These are phyloP conservation scores for Gymnoscopelus microlampas DNA, from an alignment of 2,797 vertebrate species.

Conservation along the genomic window DNA sequence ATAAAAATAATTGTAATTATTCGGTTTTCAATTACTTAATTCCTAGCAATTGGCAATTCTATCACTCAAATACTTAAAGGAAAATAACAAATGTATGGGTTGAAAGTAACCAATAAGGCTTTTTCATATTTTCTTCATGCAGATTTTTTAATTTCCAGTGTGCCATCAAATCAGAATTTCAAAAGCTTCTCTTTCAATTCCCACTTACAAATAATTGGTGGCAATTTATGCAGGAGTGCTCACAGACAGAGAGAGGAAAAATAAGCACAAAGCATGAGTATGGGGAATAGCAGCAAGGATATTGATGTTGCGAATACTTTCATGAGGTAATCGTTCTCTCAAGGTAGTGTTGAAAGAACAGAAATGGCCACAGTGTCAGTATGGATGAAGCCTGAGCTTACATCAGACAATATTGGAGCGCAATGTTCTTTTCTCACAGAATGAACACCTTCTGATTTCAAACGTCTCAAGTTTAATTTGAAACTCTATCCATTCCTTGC, in stretches of 20 bases:
- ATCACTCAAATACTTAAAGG: not conserved
- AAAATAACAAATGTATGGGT: not conserved
- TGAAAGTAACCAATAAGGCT: not conserved
- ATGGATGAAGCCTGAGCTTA: conserved; percentile 17
- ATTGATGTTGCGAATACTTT: conserved; percentile 24
- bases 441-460: conserved; percentile 36
- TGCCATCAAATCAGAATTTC: conserved; percentile 32
- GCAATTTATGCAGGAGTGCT: conserved; percentile 23
- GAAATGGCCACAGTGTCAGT: conserved; percentile 13
- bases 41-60: too few relatives aligned
- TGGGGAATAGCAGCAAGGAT: conserved; percentile 35
- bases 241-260: conserved; percentile 26
- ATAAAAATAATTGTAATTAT: too few relatives aligned
- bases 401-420: not conserved
- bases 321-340: conserved; percentile 34
- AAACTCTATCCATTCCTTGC: conserved; percentile 53
- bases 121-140: conserved; percentile 3
- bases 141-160: not conserved
- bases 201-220: conserved; percentile 22
- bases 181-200: conserved; percentile 22
- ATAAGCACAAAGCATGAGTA: conserved; percentile 44
- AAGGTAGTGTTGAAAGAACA: conserved; percentile 30
- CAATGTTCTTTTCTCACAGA: conserved; percentile 19
- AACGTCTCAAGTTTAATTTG: conserved; percentile 57
- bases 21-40: too few relatives aligned